Evolutionary conservation across 2,888 invertebrate genomes (phyloP).

Genomic region (Marasmarcha lunaedactyla): DNA sequence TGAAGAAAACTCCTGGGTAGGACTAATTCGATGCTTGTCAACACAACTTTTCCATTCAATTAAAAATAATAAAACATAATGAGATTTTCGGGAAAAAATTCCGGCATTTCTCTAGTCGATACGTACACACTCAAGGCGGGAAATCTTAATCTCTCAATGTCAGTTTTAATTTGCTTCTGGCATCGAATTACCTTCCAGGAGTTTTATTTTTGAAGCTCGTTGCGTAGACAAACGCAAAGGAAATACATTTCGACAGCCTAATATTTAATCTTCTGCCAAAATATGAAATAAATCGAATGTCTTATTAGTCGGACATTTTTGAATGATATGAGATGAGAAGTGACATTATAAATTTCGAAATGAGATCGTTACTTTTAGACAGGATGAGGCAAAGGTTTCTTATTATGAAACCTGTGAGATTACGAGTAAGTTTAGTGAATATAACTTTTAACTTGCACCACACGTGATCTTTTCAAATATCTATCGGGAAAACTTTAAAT

Average conservation of each 20-base stretch:
- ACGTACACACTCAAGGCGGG: constrained; percentile 40
- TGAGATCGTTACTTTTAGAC: too few relatives aligned
- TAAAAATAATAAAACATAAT: not conserved
- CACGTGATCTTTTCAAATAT: too few relatives aligned
- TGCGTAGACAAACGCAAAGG: constrained; percentile 38
- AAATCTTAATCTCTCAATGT: constrained; percentile 66
- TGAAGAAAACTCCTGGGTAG: too few relatives aligned
- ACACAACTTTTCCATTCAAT: constrained; percentile 2
- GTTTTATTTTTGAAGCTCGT: constrained; percentile 55
- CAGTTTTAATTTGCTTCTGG: constrained; percentile 61
- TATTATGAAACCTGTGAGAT: too few relatives aligned
- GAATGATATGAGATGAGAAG: too few relatives aligned
- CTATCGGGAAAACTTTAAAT: too few relatives aligned
- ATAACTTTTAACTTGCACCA: too few relatives aligned
- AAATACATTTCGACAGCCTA: constrained; percentile 52
- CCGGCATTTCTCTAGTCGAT: constrained; percentile 25
- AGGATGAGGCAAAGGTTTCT: too few relatives aligned
- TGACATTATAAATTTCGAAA: too few relatives aligned
- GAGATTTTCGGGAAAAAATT: constrained; percentile 12
- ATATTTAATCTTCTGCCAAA: constrained; percentile 31
- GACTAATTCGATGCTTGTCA: too few relatives aligned
- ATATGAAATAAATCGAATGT: constrained; percentile 16
- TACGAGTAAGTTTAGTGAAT: too few relatives aligned
- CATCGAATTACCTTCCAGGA: constrained; percentile 60
- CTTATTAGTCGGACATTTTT: not conserved